Base-by-base conservation (phyloP, 1,140 invertebrate species). In the Bicyclus anynana region DNA sequence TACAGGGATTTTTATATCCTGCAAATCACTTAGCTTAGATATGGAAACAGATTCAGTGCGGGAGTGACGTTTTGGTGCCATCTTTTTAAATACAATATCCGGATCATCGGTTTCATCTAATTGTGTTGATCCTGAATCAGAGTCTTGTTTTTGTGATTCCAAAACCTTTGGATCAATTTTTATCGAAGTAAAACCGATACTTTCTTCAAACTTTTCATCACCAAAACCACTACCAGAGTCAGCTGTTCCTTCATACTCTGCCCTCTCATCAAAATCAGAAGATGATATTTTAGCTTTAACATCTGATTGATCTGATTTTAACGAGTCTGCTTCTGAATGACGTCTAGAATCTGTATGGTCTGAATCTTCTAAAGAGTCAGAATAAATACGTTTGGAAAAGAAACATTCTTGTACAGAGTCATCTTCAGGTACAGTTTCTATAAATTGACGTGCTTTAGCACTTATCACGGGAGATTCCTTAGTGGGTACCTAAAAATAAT, bases 351-450 rank as follows among this genome's bases (percentile, higher is more conserved):
- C 89, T 5, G 80, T 88, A 35, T 89, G 87, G 55, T 90, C 89
- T 16, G 89, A 89, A 66, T 90, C 89, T 72, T 90, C 89, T 48
- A 90, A 62, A 7, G 89, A 90, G 63, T 90, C 89, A 46, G 89
- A 90, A 54, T 90, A 90, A 52, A 90, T 90, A 23, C 89, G 72
- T 71, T 90, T 89, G 0, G 89, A 90, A 59, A 90, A 90, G 77
- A 90, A 90, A 58, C 89, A 90, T 69, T 90, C 89, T 67, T 89
- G 89, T 6, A 90, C 87, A 18, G 86, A 89, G 62, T 89, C 87
- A 72, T 89, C 89, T 77, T 90, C 89, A 10, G 89, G 87, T 12
- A 90, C 87, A 4, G 89, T 90, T 69, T 90, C 89, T 62, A 90
- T 90, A 59, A 90, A 90, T 53, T 90, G 89, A 16, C 89, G 74